These are phyloP conservation scores for Trogon melanurus DNA, from an alignment of 2,113 vertebrate genomes.

Conservation along the genomic window DNA sequence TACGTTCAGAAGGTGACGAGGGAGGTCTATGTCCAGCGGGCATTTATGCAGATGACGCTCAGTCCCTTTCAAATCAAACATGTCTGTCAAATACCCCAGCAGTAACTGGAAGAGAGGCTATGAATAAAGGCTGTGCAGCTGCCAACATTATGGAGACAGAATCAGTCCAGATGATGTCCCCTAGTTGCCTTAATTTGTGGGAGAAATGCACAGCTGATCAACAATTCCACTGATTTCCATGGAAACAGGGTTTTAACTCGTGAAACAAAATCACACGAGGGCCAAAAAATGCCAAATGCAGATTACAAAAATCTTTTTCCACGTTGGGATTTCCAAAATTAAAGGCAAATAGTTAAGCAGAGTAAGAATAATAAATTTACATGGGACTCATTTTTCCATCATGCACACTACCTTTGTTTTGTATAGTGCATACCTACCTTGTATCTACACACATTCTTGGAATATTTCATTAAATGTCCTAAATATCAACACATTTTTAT, in stretches of 20 bases:
- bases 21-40: not conserved
- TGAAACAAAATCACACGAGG: not conserved
- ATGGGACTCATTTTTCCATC: not conserved
- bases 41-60: not conserved
- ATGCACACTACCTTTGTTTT: not conserved
- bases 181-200: not conserved
- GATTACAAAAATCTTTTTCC: conserved; percentile 23
- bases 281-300: not conserved
- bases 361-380: not conserved
- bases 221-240: conserved; percentile 26
- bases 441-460: not conserved
- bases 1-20: rapidly evolving
- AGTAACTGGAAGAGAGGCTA: not conserved
- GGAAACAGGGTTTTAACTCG: conserved; percentile 36
- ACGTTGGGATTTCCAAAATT: not conserved
- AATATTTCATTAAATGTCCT: not conserved
- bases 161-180: not conserved
- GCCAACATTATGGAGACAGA: not conserved
- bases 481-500: not conserved
- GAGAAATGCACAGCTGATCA: conserved; percentile 30
- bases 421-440: not conserved
- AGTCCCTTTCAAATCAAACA: not conserved
- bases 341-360: not conserved
- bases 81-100: not conserved
- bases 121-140: not conserved